phyloP scores from a whole-genome alignment of 2,797 vertebrate genomes.

The Hippoglossus hippoglossus region DNA sequence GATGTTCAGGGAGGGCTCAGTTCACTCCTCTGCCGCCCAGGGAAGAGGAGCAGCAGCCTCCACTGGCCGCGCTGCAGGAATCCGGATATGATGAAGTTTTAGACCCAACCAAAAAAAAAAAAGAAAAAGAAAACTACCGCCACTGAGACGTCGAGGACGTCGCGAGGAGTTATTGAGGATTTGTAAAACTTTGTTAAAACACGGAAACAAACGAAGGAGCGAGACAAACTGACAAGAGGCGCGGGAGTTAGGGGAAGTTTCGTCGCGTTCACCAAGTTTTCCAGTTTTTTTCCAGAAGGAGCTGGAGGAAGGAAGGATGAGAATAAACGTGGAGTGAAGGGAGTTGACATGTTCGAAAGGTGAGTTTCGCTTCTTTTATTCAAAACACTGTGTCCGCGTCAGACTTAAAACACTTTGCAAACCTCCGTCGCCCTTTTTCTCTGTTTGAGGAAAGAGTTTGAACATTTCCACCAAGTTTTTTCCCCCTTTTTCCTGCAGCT shows the following conservation, averaged over 20 bases:
- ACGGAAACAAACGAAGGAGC: too few species aligned
- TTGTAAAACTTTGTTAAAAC: too few species aligned
- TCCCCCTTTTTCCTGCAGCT: constrained; percentile 14
- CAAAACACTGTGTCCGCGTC: constrained; percentile 23
- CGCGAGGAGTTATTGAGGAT: neutral
- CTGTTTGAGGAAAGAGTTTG: constrained; percentile 17
- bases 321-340: constrained; percentile 48
- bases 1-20: constrained; percentile 57
- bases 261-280: neutral
- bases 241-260: neutral
- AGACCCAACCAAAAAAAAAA: constrained; percentile 53
- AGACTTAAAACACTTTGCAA: too few species aligned
- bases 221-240: too few species aligned
- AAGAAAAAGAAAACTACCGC: constrained; percentile 9
- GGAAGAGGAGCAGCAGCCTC: constrained; percentile 26
- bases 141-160: constrained; percentile 49
- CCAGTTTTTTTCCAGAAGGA: constrained; percentile 5
- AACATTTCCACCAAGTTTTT: constrained; percentile 78
- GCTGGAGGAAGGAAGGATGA: constrained; percentile 58
- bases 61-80: constrained; percentile 73
- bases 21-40: constrained; percentile 49
- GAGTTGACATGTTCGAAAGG: constrained; percentile 86
- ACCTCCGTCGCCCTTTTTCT: too few species aligned
- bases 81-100: constrained; percentile 93
- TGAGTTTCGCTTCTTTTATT: constrained; percentile 47